Percentiles rank a stretch among this genome's conserved stretches.
Conservation (phyloP, 2,888 invertebrate genomes). For the Lumbricus terrestris region DNA sequence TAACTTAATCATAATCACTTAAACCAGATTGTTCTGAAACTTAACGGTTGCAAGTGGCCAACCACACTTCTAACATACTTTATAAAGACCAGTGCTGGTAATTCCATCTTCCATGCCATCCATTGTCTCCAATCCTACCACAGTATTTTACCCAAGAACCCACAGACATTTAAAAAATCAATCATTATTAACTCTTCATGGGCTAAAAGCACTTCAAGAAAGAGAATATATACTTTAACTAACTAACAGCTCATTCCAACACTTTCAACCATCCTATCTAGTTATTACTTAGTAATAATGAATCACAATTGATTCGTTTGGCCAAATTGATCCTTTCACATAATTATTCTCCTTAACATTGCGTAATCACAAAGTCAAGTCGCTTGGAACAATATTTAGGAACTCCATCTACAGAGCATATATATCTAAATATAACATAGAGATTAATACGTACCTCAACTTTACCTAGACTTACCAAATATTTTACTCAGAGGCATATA, state of each 20-base stretch:
- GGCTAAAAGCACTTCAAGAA: background rate
- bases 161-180: background rate
- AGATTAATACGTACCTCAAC: background rate
- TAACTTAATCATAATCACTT: background rate
- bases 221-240: background rate
- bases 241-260: background rate
- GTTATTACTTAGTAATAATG: background rate
- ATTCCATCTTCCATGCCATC: background rate
- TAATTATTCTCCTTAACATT: background rate
- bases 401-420: background rate
- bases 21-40: background rate
- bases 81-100: background rate
- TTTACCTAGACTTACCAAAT: background rate
- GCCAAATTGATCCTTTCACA: background rate
- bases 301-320: background rate
- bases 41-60: background rate
- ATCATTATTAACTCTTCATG: background rate
- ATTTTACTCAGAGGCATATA: background rate
- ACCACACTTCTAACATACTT: background rate
- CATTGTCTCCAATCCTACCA: background rate
- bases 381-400: background rate
- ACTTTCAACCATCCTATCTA: background rate
- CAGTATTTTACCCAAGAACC: background rate
- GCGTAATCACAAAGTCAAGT: background rate
- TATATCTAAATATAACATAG: background rate